A percentile compares a stretch with the other conserved stretches of the same genome.
phyloP scores from a whole-genome alignment of 2,113 vertebrate species.

The Ariopsis seemanni region DNA sequence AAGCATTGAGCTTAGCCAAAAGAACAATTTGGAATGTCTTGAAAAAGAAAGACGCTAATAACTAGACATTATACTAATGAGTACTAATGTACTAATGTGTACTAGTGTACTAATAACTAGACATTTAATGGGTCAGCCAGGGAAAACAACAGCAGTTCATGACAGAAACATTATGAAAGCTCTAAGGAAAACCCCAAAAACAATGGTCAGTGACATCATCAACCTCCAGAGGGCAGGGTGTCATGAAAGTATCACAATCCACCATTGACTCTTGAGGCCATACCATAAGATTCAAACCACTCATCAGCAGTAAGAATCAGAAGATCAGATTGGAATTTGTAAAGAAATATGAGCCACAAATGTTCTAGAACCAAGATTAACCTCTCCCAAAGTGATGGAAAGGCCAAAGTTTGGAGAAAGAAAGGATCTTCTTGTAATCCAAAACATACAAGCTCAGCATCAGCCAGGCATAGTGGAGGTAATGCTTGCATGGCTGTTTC shows the following conservation, averaged over 20 bases:
- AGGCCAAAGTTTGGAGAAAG: no score
- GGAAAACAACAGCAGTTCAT: no score
- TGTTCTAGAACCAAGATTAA: no score
- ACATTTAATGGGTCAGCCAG: no score
- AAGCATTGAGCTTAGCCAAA: not conserved
- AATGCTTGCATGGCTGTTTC: not conserved
- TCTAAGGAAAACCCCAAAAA: no score
- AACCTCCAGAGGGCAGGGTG: not conserved
- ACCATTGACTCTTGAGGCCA: not conserved
- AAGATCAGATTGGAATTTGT: not conserved
- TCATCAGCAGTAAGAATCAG: not conserved
- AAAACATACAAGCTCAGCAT: not conserved
- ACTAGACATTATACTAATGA: no score
- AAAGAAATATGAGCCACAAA: not conserved
- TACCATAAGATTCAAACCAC: not conserved
- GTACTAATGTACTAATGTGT: not conserved
- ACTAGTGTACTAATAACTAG: not conserved
- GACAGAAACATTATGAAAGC: no score
- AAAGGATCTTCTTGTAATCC: no score
- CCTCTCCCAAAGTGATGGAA: no score
- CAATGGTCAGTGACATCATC: not conserved
- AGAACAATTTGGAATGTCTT: not conserved
- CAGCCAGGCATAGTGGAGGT: not conserved
- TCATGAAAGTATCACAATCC: not conserved
- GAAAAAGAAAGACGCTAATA: no score